Conservation (phyloP, 2,797 vertebrate species). For the Acanthiza pusilla region DNA sequence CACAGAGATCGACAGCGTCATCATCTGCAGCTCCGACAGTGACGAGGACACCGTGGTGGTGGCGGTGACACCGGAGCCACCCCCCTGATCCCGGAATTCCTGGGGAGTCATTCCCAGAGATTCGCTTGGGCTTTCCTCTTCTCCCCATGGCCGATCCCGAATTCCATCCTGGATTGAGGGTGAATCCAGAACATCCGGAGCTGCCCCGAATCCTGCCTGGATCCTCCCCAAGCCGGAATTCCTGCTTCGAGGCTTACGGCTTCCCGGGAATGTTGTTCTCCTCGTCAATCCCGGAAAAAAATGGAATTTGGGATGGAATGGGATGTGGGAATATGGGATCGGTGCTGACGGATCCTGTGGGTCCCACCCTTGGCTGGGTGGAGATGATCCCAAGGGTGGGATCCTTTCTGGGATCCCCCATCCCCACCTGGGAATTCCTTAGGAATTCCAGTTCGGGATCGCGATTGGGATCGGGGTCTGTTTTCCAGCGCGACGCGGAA, state of each 20-base stretch:
- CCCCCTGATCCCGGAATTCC: background rate
- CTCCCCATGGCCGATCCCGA: background rate
- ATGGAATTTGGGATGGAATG: too few relatives aligned
- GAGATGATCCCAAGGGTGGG: background rate
- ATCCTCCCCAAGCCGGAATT: background rate
- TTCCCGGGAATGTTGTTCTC: background rate
- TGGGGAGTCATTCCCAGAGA: too few relatives aligned
- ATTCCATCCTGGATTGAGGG: background rate
- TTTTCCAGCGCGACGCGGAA: background rate
- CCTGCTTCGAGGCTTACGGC: too few relatives aligned
- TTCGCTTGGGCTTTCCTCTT: background rate
- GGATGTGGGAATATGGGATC: background rate
- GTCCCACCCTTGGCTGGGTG: background rate
- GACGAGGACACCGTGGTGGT: slow-evolving; percentile 60
- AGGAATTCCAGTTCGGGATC: rapidly evolving
- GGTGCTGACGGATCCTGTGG: rapidly evolving
- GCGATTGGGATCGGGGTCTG: too few relatives aligned
- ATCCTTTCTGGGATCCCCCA: background rate
- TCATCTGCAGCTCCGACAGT: slow-evolving; percentile 71
- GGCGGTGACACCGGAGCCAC: background rate
- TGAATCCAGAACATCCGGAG: background rate
- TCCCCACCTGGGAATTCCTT: background rate
- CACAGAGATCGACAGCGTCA: slow-evolving; percentile 48
- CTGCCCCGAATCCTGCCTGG: background rate
- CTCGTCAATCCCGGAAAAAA: background rate